A percentile compares a stretch with the other conserved stretches of the same genome.
Conservation (phyloP, 2,797 vertebrate genomes). For the Gymnothorax javanicus region DNA sequence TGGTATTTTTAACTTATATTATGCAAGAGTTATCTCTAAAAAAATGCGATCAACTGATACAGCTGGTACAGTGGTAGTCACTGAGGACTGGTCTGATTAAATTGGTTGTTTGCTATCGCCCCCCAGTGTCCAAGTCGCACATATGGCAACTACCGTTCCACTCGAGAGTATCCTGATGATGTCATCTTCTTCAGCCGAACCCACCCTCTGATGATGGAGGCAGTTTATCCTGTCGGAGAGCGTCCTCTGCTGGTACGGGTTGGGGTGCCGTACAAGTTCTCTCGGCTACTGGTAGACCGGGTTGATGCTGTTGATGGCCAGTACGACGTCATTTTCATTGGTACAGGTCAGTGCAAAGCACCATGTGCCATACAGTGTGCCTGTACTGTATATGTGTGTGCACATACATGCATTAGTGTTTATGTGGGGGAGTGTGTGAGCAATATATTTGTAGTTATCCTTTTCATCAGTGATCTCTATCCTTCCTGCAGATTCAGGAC, state of each 20-base stretch:
- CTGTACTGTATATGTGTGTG: not conserved
- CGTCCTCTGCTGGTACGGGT: constrained; percentile 77
- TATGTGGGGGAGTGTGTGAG: not conserved
- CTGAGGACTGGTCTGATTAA: not conserved
- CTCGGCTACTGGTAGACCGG: constrained; percentile 76
- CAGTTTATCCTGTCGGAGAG: constrained; percentile 71
- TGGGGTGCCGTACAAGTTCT: constrained; percentile 77
- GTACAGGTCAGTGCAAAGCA: constrained; percentile 64
- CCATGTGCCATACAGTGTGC: not conserved
- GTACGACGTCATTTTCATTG: constrained; percentile 78
- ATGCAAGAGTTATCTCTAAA: not conserved
- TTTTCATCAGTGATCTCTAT: not conserved
- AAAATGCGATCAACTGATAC: not conserved
- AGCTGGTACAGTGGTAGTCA: not conserved
- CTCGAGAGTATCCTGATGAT: constrained; percentile 80
- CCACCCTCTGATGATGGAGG: constrained; percentile 72
- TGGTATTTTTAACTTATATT: not conserved
- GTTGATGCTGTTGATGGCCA: constrained; percentile 78
- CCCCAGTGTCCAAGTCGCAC: constrained; percentile 79
- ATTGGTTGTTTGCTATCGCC: not conserved
- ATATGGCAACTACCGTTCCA: constrained; percentile 78
- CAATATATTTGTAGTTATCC: not conserved
- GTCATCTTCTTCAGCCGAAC: constrained; percentile 83
- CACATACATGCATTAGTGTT: not conserved
- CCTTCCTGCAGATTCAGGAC: constrained; percentile 74